A percentile compares a stretch with the other conserved stretches of the same genome.
Conservation (phyloP, 2,888 invertebrate genomes). For the Drosophila antonietae region DNA sequence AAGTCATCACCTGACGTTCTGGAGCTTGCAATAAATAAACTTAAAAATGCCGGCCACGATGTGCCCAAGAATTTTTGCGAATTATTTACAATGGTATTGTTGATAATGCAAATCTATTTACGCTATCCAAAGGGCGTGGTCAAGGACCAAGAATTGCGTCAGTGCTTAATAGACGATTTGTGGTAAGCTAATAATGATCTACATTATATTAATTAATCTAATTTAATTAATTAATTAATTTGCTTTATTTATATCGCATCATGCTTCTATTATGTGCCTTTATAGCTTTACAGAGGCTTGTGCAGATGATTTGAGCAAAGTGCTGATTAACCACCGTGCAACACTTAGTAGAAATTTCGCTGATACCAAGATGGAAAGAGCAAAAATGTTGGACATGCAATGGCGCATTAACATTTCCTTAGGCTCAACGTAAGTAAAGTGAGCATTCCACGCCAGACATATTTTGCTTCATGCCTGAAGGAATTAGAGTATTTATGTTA, state of each 20-base stretch:
- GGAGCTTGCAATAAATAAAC: constrained; percentile 83
- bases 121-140: constrained; percentile 84
- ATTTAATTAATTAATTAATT: neutral
- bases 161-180: constrained; percentile 84
- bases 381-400: constrained; percentile 83
- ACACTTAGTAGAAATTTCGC: constrained; percentile 82
- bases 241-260: neutral
- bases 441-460: neutral
- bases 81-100: constrained; percentile 85
- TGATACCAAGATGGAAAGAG: constrained; percentile 84
- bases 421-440: constrained; percentile 84
- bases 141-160: constrained; percentile 85
- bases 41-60: constrained; percentile 83
- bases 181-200: constrained; percentile 68
- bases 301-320: constrained; percentile 85
- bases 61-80: constrained; percentile 85
- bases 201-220: neutral
- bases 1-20: constrained; percentile 84
- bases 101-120: constrained; percentile 85
- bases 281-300: constrained; percentile 85
- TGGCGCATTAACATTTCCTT: constrained; percentile 86
- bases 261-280: neutral
- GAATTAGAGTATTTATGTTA: neutral
- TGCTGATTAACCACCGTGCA: constrained; percentile 85
- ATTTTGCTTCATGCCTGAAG: constrained; percentile 62